These are phyloP conservation scores for Gouania willdenowi DNA, from an alignment of 2,797 vertebrate species.

Conservation along the genomic window DNA sequence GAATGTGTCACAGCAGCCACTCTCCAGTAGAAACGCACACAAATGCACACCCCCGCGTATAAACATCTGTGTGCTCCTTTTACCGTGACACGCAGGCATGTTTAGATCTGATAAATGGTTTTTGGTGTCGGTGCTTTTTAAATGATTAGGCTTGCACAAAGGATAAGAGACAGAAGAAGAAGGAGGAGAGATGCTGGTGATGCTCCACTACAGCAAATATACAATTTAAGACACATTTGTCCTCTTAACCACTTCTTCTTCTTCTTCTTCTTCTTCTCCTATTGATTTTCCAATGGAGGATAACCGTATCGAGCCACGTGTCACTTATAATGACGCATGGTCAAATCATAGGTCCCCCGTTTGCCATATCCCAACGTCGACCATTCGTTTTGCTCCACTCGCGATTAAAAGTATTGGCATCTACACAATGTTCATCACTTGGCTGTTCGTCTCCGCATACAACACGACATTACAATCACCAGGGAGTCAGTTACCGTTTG, in stretches of 20 bases:
- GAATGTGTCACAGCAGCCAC: constrained; percentile 48
- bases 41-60: not conserved
- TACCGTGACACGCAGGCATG: constrained; percentile 20
- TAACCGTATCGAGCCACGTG: constrained; percentile 50
- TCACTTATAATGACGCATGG: constrained; percentile 64
- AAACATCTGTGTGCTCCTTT: constrained; percentile 6
- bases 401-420: constrained; percentile 46
- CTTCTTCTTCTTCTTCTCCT: too few species aligned
- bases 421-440: constrained; percentile 27
- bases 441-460: not conserved
- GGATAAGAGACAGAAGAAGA: constrained; percentile 21
- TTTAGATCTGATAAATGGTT: constrained; percentile 52
- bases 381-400: constrained; percentile 38
- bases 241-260: too few species aligned
- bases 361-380: constrained; percentile 26
- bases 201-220: constrained; percentile 3
- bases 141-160: constrained; percentile 38
- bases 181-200: constrained; percentile 15
- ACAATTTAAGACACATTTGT: constrained; percentile 31
- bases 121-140: constrained; percentile 39
- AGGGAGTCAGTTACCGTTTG: constrained; percentile 15
- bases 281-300: constrained; percentile 49
- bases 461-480: not conserved
- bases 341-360: constrained; percentile 39
- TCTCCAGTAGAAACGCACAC: constrained; percentile 22